Conservation (phyloP, 1,140 invertebrate species). For the Muscidifurax raptorellus region DNA sequence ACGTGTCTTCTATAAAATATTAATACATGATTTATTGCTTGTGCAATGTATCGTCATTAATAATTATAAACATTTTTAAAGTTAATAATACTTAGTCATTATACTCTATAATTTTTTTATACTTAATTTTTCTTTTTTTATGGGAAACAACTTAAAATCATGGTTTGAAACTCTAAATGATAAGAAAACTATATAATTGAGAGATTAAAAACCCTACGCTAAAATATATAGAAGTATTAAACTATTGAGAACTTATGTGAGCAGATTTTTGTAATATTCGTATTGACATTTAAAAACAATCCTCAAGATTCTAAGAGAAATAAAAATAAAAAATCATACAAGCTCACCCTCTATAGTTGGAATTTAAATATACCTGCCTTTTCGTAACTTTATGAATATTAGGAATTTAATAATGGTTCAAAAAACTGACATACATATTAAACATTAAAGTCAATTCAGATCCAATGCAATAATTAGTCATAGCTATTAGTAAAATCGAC, state of each 20-base stretch:
- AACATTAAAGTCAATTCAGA: conserved; percentile 46
- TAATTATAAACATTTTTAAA: neutral
- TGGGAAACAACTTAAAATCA: conserved; percentile 8
- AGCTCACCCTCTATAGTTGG: neutral
- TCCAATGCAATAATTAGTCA: conserved; percentile 52
- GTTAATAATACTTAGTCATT: neutral
- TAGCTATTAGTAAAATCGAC: conserved; percentile 50
- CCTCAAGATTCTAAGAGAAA: neutral
- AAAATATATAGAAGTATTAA: conserved; percentile 25
- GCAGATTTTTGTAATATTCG: neutral
- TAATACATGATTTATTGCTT: neutral
- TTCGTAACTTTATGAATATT: conserved; percentile 22
- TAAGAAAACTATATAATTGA: conserved; percentile 6
- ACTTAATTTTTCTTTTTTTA: no score
- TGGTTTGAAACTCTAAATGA: neutral
- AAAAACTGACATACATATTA: conserved; percentile 46
- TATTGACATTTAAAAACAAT: neutral
- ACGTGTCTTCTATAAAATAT: neutral
- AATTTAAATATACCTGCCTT: conserved; percentile 1
- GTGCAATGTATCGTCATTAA: neutral
- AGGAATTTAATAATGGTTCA: conserved; percentile 17
- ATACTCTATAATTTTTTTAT: neutral
- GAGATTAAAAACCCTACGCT: neutral
- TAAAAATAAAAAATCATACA: conserved; percentile 41
- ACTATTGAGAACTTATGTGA: neutral